Conservation (phyloP, 2,888 invertebrate genomes). For the Cataglyphis rosenhaueri region DNA sequence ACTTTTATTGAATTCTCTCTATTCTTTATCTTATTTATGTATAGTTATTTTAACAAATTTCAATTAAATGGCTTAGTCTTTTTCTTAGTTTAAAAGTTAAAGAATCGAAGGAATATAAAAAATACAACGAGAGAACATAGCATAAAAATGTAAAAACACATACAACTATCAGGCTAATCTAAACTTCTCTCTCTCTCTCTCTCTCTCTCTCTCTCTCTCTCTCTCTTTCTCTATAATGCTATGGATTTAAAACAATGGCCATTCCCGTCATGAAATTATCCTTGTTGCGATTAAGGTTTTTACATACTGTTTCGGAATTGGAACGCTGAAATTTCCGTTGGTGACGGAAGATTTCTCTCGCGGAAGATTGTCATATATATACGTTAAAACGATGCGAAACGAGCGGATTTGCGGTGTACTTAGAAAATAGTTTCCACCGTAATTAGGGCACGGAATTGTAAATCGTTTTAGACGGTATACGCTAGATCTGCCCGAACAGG, state of each 20-base stretch:
- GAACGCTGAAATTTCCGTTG: slow-evolving; percentile 64
- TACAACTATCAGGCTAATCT: background rate
- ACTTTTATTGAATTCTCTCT: background rate
- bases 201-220: slow-evolving; percentile 22
- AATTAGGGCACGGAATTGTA: slow-evolving; percentile 34
- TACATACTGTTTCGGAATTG: slow-evolving; percentile 59
- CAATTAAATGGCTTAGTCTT: background rate
- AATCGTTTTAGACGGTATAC: slow-evolving; percentile 23
- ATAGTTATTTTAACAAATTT: background rate
- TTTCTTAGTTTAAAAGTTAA: background rate
- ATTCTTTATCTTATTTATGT: background rate
- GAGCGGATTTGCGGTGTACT: background rate
- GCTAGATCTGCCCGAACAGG: slow-evolving; percentile 18
- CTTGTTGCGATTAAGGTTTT: slow-evolving; percentile 79
- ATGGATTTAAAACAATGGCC: slow-evolving; percentile 77
- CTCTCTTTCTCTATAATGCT: slow-evolving; percentile 62
- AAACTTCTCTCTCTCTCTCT: slow-evolving; percentile 24
- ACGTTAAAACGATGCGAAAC: slow-evolving; percentile 46
- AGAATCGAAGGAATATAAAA: background rate
- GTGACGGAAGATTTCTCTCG: slow-evolving; percentile 62
- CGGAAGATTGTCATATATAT: slow-evolving; percentile 42
- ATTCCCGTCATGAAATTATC: slow-evolving; percentile 79
- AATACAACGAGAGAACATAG: background rate
- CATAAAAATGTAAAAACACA: background rate
- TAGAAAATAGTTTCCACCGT: slow-evolving; percentile 46